These are phyloP conservation scores for Panagrolaimus sp. DNA, from an alignment of 1,140 invertebrate genomes.

Conservation along the genomic window DNA sequence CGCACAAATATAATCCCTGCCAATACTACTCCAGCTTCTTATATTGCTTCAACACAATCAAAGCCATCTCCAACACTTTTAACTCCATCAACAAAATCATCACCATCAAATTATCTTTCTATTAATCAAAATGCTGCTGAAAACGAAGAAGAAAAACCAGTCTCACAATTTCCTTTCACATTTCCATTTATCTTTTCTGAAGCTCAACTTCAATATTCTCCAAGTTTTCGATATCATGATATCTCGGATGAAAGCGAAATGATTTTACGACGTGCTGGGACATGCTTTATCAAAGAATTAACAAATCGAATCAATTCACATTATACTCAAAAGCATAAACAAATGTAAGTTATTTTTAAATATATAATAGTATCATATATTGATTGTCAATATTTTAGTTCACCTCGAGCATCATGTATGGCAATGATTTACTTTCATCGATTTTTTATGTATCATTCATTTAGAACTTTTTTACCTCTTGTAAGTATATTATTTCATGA, in stretches of 20 bases:
- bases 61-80: too few species aligned
- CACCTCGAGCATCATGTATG: neutral
- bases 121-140: too few species aligned
- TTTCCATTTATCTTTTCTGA: too few species aligned
- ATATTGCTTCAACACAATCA: too few species aligned
- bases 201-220: neutral
- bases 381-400: neutral
- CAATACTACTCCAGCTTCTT: too few species aligned
- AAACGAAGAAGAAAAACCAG: too few species aligned
- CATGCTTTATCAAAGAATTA: neutral
- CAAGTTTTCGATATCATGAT: neutral
- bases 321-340: neutral
- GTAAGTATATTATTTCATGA: too few species aligned
- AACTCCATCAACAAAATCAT: too few species aligned
- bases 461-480: neutral
- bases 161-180: too few species aligned
- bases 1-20: too few species aligned
- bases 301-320: neutral
- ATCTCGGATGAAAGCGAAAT: neutral
- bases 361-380: neutral
- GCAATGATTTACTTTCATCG: constrained; percentile 15
- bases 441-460: constrained; percentile 15
- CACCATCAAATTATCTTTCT: too few species aligned
- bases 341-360: neutral
- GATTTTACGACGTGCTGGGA: neutral